Percentiles rank a stretch among this genome's conserved stretches.
phyloP scores from a whole-genome alignment of 2,113 vertebrate genomes.

The Phodopus roborovskii region DNA sequence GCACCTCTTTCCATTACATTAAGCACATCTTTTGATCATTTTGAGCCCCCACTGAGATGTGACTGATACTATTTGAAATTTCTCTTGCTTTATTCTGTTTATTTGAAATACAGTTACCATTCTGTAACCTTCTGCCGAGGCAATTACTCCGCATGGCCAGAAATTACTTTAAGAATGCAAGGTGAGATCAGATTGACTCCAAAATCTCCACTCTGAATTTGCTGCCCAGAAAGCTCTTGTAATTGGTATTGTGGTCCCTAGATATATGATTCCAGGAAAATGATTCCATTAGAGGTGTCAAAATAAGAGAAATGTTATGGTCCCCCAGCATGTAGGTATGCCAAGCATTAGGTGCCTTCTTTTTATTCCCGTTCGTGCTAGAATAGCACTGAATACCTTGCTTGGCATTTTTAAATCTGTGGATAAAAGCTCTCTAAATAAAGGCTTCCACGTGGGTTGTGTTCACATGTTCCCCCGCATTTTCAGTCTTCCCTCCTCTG shows the following conservation, averaged over 20 bases:
- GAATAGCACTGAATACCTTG: slow-evolving; percentile 54
- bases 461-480: slow-evolving; percentile 55
- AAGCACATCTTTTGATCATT: slow-evolving; percentile 18
- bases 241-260: background rate
- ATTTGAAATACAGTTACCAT: background rate
- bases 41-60: background rate
- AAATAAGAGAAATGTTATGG: background rate
- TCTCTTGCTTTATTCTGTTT: background rate
- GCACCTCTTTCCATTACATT: background rate
- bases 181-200: background rate
- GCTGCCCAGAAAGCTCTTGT: background rate
- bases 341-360: slow-evolving; percentile 10
- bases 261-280: background rate
- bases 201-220: slow-evolving; percentile 22
- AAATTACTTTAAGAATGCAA: slow-evolving; percentile 33
- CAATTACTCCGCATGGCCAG: background rate
- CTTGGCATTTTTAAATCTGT: slow-evolving; percentile 48
- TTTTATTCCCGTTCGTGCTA: slow-evolving; percentile 46
- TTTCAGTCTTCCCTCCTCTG: slow-evolving; percentile 36
- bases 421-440: slow-evolving; percentile 68
- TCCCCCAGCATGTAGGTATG: background rate
- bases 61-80: slow-evolving; percentile 23
- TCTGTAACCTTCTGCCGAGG: background rate
- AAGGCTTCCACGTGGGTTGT: slow-evolving; percentile 59
- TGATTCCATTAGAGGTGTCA: background rate